A percentile compares a stretch with the other conserved stretches of the same genome.
Evolutionary conservation across 2,888 invertebrate species (phyloP).

Genomic region (Apodemia hepburni): DNA sequence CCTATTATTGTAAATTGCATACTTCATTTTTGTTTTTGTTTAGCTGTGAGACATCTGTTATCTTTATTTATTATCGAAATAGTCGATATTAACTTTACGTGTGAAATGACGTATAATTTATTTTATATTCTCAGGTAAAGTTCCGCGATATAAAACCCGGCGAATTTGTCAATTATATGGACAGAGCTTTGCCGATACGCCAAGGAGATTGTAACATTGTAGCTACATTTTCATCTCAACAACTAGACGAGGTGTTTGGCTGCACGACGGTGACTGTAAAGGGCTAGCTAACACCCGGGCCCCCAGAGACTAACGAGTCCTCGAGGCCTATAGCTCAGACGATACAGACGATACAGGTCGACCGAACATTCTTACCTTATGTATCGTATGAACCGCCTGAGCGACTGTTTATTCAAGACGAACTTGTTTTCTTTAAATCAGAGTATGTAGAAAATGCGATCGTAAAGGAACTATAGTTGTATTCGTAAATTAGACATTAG

Average conservation of each 20-base stretch:
- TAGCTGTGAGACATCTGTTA: too few relatives aligned
- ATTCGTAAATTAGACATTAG: too few relatives aligned
- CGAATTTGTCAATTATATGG: slow-evolving; percentile 81
- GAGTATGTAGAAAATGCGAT: background rate
- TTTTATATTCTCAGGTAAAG: slow-evolving; percentile 48
- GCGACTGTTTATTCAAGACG: slow-evolving; percentile 61
- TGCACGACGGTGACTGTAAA: slow-evolving; percentile 76
- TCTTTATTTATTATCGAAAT: too few relatives aligned
- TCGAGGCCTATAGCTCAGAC: slow-evolving; percentile 61
- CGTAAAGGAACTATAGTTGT: background rate
- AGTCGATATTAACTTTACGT: too few relatives aligned
- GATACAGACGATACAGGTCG: slow-evolving; percentile 58
- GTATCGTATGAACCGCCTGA: slow-evolving; percentile 58
- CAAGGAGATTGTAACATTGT: slow-evolving; percentile 82
- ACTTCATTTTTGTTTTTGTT: too few relatives aligned
- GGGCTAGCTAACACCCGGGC: slow-evolving; percentile 72
- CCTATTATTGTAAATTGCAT: too few relatives aligned
- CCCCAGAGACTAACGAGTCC: slow-evolving; percentile 52
- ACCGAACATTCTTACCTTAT: slow-evolving; percentile 46
- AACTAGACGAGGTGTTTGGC: slow-evolving; percentile 83
- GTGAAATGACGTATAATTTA: background rate
- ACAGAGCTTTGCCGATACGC: slow-evolving; percentile 79
- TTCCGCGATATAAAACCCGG: slow-evolving; percentile 83
- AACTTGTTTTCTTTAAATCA: slow-evolving; percentile 30
- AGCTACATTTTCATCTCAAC: slow-evolving; percentile 83